phyloP scores from a whole-genome alignment of 2,888 invertebrate species.

The Mamestra brassicae region DNA sequence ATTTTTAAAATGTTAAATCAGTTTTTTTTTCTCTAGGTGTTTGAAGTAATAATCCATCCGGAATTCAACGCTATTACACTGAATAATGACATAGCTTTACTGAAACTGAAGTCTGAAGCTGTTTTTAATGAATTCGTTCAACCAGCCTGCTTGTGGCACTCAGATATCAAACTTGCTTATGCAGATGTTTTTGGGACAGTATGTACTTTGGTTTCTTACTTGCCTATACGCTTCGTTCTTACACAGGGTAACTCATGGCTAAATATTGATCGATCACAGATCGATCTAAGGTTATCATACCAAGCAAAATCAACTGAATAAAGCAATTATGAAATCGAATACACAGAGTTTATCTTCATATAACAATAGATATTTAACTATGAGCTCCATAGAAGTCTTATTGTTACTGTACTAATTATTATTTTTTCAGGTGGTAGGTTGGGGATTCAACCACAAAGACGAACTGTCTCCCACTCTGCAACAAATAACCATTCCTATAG shows the following conservation, averaged over 20 bases:
- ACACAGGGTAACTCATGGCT: no score
- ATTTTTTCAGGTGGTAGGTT: conserved; percentile 76
- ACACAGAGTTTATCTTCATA: no score
- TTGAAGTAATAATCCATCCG: conserved; percentile 74
- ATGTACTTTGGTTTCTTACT: conserved; percentile 40
- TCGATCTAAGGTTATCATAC: no score
- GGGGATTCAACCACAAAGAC: conserved; percentile 78
- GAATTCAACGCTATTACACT: conserved; percentile 63
- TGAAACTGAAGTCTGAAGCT: conserved; percentile 76
- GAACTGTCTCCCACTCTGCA: conserved; percentile 69
- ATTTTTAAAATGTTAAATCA: no score
- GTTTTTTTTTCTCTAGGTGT: conserved; percentile 64
- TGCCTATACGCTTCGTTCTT: no score
- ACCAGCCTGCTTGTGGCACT: background rate
- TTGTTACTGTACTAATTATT: conserved; percentile 21
- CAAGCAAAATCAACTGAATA: no score
- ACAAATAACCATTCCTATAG: conserved; percentile 73
- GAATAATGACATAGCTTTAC: conserved; percentile 77
- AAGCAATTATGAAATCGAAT: no score
- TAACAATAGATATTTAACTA: no score
- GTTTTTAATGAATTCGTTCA: background rate
- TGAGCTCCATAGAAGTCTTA: no score
- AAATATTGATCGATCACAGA: no score
- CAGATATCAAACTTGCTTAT: background rate
- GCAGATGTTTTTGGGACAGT: conserved; percentile 71